Evolutionary conservation across 2,888 invertebrate genomes (phyloP), one percentile per base, ranked within the genome.

Genomic region (Nematopogon swammerdamellus): DNA sequence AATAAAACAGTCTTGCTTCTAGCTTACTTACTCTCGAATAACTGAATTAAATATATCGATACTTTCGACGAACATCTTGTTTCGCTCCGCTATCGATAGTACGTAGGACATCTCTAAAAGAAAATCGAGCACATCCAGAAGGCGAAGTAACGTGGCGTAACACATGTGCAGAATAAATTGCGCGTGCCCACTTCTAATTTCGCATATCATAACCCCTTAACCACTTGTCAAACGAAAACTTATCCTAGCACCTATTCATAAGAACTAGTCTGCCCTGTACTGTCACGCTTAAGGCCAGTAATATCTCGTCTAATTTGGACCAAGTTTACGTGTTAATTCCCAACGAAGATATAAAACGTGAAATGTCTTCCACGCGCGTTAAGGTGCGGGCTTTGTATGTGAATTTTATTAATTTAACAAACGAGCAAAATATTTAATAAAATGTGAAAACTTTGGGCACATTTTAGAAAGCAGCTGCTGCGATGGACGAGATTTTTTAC

Each of bases 121-220:
- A 16, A 36, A 36, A 36, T 36, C 36, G 36, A 36, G 36, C 36
- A 36, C 36, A 36, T 4, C 36, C 36, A 36, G 11, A 4, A 36
- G 25, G 17, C 36, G 45, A 45, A 49, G 30, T 18, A 45, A 49
- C 19, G 30, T 19, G 36, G 14, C 36, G 36, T 36, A 36, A 36
- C 49, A 49, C 49, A 45, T 29, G 49, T 20, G 4, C 25, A 19
- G 48, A 49, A 49, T 49, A 49, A 49, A 49, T 49, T 36, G 49
- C 45, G 19, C 49, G 36, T 45, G 45, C 45, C 18, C 49, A 45
- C 49, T 29, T 49, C 45, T 45, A 49, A 45, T 49, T 49, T 49
- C 30, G 49, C 49, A 36, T 49, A 49, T 49, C 45, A 49, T 45
- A 45, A 49, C 49, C 45, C 45, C 18, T 36, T 16, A 20, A 48